phyloP scores from a whole-genome alignment of 1,140 invertebrate genomes.

The Aphelinus atriplicis region DNA sequence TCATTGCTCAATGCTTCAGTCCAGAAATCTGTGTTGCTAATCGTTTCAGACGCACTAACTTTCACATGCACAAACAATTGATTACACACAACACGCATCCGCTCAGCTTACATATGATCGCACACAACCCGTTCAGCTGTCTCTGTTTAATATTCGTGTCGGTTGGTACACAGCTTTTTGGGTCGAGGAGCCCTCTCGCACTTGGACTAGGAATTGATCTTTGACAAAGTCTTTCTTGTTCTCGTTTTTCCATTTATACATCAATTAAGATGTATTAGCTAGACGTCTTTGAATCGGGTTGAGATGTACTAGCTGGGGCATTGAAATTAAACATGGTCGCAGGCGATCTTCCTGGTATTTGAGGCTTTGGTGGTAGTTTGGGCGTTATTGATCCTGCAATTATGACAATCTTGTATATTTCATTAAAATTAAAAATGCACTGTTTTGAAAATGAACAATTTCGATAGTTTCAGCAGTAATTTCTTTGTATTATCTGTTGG shows the following conservation, averaged over 20 bases:
- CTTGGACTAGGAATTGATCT: conserved; percentile 34
- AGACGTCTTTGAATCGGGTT: conserved; percentile 48
- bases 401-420: no score
- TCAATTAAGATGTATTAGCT: conserved; percentile 51
- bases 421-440: no score
- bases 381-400: conserved; percentile 61
- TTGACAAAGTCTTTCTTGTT: conserved; percentile 39
- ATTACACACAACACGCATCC: not conserved
- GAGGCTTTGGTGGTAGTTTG: conserved; percentile 64
- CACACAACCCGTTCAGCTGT: conserved; percentile 14
- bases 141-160: conserved; percentile 2
- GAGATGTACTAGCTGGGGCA: conserved; percentile 40
- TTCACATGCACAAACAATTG: conserved; percentile 8
- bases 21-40: not conserved
- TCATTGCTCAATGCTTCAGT: conserved; percentile 7
- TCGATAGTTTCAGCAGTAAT: no score
- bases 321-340: conserved; percentile 65
- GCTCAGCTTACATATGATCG: not conserved
- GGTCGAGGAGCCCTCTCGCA: conserved; percentile 3
- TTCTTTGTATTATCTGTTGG: no score
- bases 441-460: no score
- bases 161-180: conserved; percentile 1
- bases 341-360: conserved; percentile 58
- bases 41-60: not conserved
- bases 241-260: conserved; percentile 14